Conservation (phyloP, 2,113 vertebrate genomes). For the Eretmochelys imbricata region DNA sequence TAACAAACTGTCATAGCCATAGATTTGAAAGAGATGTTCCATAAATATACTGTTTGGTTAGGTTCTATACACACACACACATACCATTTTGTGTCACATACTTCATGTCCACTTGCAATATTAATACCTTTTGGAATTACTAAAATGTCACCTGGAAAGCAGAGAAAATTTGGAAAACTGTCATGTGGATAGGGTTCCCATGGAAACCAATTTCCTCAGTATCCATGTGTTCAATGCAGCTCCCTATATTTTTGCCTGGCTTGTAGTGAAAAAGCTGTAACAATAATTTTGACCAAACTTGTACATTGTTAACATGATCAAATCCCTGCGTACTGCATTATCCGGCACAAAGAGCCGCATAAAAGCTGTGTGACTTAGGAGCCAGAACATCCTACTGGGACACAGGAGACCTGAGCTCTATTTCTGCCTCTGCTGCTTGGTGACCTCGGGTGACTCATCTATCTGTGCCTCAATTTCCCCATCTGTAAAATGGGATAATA, state of each 20-base stretch:
- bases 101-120: constrained; percentile 55
- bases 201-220: constrained; percentile 67
- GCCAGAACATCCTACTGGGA: neutral
- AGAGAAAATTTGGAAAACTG: constrained; percentile 59
- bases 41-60: constrained; percentile 32
- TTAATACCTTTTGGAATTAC: constrained; percentile 47
- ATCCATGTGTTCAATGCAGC: constrained; percentile 26
- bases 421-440: neutral
- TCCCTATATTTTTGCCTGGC: constrained; percentile 40
- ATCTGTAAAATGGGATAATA: neutral
- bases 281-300: constrained; percentile 22
- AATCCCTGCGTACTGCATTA: neutral
- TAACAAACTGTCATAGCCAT: neutral
- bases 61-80: constrained; percentile 15
- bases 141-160: constrained; percentile 70
- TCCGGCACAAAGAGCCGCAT: neutral
- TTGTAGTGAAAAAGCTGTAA: accelerated
- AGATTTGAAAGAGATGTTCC: constrained; percentile 23
- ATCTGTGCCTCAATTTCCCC: neutral
- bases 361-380: neutral
- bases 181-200: constrained; percentile 66
- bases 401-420: neutral
- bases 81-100: constrained; percentile 57
- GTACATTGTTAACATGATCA: neutral
- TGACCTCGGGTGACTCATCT: neutral